Evolutionary conservation across 2,797 vertebrate genomes (phyloP).

Genomic region (Atherinosoma microstoma): DNA sequence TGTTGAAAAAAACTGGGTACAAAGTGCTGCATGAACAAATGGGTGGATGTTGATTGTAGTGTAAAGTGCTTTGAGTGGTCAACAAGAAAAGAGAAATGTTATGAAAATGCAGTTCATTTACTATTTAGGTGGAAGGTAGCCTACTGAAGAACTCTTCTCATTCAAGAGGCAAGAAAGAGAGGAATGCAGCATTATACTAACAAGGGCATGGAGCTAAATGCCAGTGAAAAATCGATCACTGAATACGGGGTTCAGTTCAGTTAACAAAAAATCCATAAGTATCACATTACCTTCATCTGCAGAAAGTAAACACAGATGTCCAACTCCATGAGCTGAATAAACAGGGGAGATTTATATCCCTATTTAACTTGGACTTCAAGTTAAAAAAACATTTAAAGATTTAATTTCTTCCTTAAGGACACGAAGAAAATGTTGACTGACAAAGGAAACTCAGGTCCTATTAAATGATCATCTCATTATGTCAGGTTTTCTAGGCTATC

Average conservation of each 20-base stretch:
- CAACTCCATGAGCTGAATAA: conserved; percentile 2
- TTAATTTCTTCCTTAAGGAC: conserved; percentile 7
- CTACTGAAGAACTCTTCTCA: background rate
- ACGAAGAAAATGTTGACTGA: conserved; percentile 1
- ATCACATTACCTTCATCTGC: conserved; percentile 30
- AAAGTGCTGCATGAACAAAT: background rate
- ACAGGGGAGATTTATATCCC: conserved; percentile 1
- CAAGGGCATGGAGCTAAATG: conserved; percentile 13
- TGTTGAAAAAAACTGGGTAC: background rate
- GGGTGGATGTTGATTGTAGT: background rate
- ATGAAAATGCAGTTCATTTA: background rate
- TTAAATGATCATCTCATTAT: background rate
- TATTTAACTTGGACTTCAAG: conserved; percentile 2
- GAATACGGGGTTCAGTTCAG: conserved; percentile 20
- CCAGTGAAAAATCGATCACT: conserved; percentile 19
- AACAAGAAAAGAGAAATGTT: background rate
- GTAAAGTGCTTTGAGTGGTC: background rate
- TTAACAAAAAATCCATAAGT: conserved; percentile 36
- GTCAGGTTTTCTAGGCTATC: background rate
- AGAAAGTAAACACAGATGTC: conserved; percentile 26
- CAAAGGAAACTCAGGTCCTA: background rate
- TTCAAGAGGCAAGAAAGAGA: conserved; percentile 5
- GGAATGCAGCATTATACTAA: conserved; percentile 27
- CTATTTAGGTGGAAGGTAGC: background rate
- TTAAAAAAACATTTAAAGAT: conserved; percentile 8